phyloP scores from a whole-genome alignment of 1,140 invertebrate genomes.

The Drosophila punjabiensis region DNA sequence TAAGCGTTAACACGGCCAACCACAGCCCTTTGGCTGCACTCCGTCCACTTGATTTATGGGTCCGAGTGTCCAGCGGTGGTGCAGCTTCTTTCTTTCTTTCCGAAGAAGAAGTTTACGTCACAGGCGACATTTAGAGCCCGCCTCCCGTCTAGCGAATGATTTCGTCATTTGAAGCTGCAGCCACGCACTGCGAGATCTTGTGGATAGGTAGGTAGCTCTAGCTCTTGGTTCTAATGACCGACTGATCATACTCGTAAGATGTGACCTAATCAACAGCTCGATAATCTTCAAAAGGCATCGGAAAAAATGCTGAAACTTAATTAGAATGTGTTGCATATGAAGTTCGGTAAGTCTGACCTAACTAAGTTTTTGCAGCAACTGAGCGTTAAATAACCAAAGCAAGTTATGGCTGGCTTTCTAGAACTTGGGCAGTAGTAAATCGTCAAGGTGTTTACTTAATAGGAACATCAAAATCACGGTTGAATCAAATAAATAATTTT shows the following conservation, averaged over 20 bases:
- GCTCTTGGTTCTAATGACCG: constrained; percentile 26
- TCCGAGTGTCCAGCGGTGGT: constrained; percentile 11
- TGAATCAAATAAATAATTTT: neutral
- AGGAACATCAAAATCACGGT: constrained; percentile 8
- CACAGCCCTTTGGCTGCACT: constrained; percentile 31
- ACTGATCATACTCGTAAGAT: constrained; percentile 3
- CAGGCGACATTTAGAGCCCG: constrained; percentile 23
- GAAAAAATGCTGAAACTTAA: constrained; percentile 21
- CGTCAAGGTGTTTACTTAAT: constrained; percentile 14
- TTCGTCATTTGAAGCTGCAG: constrained; percentile 41
- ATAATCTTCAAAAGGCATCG: constrained; percentile 1
- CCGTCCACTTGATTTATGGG: constrained; percentile 36
- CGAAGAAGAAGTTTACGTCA: constrained; percentile 39
- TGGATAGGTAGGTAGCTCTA: constrained; percentile 1
- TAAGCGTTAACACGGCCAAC: constrained; percentile 38
- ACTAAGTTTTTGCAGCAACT: constrained; percentile 4
- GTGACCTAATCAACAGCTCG: constrained; percentile 33
- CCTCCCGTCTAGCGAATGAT: constrained; percentile 18
- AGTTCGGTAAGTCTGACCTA: constrained; percentile 7
- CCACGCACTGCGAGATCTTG: constrained; percentile 27
- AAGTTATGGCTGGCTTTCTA: constrained; percentile 3
- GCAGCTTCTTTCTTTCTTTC: constrained; percentile 35
- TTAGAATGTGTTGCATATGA: constrained; percentile 9
- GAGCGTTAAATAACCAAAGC: constrained; percentile 5
- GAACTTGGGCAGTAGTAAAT: constrained; percentile 10